phyloP scores from a whole-genome alignment of 2,113 vertebrate genomes.

The Capreolus pygargus region DNA sequence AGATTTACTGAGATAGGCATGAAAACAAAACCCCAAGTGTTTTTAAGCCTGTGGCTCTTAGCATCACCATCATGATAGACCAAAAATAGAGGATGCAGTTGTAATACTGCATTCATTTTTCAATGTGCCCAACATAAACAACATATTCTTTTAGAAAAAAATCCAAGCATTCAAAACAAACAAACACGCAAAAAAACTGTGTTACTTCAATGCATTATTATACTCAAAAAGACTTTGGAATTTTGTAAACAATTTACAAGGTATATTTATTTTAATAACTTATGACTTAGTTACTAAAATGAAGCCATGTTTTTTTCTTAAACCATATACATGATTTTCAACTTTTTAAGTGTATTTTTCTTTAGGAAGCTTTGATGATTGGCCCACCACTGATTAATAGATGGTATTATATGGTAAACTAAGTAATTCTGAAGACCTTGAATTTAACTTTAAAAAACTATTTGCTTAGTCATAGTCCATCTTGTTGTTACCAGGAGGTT shows the following conservation, averaged over 20 bases:
- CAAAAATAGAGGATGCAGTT: neutral
- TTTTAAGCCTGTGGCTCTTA: neutral
- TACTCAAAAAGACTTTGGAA: neutral
- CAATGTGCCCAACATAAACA: neutral
- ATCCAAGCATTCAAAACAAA: neutral
- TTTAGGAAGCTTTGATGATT: neutral
- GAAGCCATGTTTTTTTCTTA: neutral
- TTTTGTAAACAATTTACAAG: neutral
- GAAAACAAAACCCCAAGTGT: neutral
- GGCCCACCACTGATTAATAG: neutral
- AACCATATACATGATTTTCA: neutral
- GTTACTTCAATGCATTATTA: neutral
- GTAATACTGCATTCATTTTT: neutral
- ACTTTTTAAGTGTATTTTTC: neutral
- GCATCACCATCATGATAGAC: fast-evolving
- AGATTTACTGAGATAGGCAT: neutral
- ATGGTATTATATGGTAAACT: neutral
- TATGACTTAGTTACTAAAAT: neutral
- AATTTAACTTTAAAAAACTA: neutral
- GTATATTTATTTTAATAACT: constrained; percentile 9
- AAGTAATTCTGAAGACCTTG: neutral
- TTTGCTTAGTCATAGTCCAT: neutral
- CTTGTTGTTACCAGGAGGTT: neutral
- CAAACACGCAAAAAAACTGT: neutral
- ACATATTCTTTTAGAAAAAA: neutral